Evolutionary conservation across 35 echinoderm and acorn worm genomes (phyloP).

Genomic region (Eucidaris tribuloides): DNA sequence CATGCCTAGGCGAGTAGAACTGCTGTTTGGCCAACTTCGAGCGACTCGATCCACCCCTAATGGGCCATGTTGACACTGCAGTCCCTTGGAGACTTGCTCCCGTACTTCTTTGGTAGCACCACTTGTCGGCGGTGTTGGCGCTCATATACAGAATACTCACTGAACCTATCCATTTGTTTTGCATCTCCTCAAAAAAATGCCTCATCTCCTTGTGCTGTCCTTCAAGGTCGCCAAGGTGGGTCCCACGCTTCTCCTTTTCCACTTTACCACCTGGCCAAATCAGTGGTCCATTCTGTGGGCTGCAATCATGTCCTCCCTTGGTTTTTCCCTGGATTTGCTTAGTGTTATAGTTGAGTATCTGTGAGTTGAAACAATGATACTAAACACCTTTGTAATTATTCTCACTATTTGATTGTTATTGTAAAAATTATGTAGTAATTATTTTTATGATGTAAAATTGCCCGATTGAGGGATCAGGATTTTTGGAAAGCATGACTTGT

Average conservation of each 20-base stretch:
- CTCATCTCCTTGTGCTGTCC: neutral
- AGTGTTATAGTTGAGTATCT: too few relatives aligned
- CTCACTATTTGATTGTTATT: too few relatives aligned
- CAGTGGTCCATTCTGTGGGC: slow-evolving; percentile 15
- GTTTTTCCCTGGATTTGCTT: neutral
- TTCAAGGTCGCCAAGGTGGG: neutral
- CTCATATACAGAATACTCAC: neutral
- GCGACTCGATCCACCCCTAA: too few relatives aligned
- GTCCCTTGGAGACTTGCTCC: too few relatives aligned
- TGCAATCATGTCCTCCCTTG: neutral
- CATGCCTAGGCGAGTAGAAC: slow-evolving; percentile 49
- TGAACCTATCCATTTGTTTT: neutral
- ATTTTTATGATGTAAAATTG: too few relatives aligned
- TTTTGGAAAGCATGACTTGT: too few relatives aligned
- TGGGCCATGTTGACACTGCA: too few relatives aligned
- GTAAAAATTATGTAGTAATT: too few relatives aligned
- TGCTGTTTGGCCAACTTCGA: too few relatives aligned
- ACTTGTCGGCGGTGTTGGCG: neutral
- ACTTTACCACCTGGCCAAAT: neutral
- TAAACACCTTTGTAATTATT: too few relatives aligned
- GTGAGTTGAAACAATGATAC: too few relatives aligned
- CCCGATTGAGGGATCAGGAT: too few relatives aligned
- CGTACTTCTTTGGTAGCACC: slow-evolving; percentile 2
- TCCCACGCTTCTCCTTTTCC: neutral
- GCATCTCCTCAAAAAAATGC: neutral